Conservation (phyloP, 2,888 invertebrate species). For the Stomorhina lunata region DNA sequence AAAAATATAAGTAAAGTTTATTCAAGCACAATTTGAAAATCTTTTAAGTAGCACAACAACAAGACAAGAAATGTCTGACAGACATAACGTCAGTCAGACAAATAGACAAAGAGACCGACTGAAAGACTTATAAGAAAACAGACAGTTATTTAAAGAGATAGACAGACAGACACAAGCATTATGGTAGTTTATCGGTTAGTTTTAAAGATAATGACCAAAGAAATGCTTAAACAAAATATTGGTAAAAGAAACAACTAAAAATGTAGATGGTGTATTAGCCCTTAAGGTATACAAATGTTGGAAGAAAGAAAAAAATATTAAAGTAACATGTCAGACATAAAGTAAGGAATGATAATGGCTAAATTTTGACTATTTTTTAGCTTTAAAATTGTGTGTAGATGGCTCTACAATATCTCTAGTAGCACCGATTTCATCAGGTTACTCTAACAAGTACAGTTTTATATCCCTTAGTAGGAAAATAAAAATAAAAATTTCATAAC, state of each 20-base stretch:
- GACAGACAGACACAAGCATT: background rate
- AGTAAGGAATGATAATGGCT: no score
- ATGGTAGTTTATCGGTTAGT: slow-evolving; percentile 28
- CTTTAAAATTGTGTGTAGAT: no score
- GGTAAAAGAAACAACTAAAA: background rate
- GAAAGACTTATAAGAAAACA: background rate
- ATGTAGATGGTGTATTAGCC: background rate
- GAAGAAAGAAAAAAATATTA: background rate
- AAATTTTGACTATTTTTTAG: no score
- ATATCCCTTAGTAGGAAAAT: no score
- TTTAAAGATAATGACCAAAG: slow-evolving; percentile 34
- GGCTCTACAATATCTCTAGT: no score
- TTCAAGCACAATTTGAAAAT: slow-evolving; percentile 62
- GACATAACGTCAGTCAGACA: slow-evolving; percentile 27
- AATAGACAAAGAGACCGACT: slow-evolving; percentile 1
- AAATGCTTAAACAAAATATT: slow-evolving; percentile 4
- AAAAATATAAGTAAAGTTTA: slow-evolving; percentile 50
- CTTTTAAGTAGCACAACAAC: slow-evolving; percentile 54
- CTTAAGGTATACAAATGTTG: background rate
- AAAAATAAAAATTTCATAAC: no score
- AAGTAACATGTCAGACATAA: no score
- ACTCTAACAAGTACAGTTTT: no score
- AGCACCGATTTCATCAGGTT: no score
- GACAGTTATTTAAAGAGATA: background rate
- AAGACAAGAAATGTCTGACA: slow-evolving; percentile 49